Percentiles rank a stretch among this genome's conserved stretches.
phyloP scores from a whole-genome alignment of 2,888 invertebrate genomes.

The Cotesia congregata region DNA sequence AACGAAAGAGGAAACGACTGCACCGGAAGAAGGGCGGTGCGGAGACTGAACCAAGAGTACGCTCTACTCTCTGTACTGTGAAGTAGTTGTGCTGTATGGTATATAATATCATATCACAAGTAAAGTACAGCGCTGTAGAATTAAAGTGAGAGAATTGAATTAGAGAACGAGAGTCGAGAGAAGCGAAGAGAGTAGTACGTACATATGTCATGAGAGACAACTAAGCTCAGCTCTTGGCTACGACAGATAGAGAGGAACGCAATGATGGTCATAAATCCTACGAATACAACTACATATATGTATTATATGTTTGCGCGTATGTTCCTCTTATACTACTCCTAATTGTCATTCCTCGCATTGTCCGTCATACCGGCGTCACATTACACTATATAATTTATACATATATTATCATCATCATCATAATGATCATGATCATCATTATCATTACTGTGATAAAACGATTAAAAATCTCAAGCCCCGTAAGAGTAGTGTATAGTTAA shows the following conservation, averaged over 20 bases:
- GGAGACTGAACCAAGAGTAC: constrained; percentile 7
- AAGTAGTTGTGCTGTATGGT: not conserved
- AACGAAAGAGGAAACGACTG: constrained; percentile 46
- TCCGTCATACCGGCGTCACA: constrained; percentile 27
- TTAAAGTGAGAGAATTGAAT: not conserved
- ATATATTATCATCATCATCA: not conserved
- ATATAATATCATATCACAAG: too few species aligned
- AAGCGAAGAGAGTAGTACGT: not conserved
- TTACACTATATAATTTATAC: constrained; percentile 9
- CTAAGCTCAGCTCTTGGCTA: not conserved
- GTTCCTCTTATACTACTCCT: constrained; percentile 6
- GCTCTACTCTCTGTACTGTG: not conserved
- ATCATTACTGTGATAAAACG: not conserved
- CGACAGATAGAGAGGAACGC: constrained; percentile 18
- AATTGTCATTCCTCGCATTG: constrained; percentile 39
- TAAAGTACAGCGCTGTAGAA: not conserved
- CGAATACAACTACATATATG: not conserved
- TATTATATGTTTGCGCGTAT: not conserved
- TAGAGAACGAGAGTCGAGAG: constrained; percentile 15
- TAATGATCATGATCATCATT: not conserved
- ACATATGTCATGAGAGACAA: not conserved
- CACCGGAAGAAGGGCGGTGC: constrained; percentile 48
- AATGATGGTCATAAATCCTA: constrained; percentile 39
- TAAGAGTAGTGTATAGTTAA: too few species aligned
- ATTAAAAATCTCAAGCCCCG: not conserved